Evolutionary conservation across 2,888 invertebrate species (phyloP).

Genomic region (Sarcophaga carnaria): DNA sequence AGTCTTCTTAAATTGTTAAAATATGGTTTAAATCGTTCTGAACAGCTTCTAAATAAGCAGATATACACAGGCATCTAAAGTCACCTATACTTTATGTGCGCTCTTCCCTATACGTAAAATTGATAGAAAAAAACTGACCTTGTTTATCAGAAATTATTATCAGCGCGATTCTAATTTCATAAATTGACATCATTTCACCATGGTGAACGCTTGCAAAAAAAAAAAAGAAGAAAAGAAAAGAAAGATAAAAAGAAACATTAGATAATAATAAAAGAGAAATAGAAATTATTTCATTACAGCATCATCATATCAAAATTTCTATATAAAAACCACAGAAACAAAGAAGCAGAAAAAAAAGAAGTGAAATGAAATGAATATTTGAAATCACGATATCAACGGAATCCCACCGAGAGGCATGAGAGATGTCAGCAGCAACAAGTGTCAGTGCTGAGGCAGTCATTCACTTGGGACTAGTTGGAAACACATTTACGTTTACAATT

Average conservation of each 20-base stretch:
- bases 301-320: slow-evolving; percentile 48
- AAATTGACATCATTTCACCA: slow-evolving; percentile 15
- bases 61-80: no score
- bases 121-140: no score
- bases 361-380: not conserved
- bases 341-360: no score
- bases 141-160: not conserved
- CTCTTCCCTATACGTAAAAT: no score
- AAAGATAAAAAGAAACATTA: not conserved
- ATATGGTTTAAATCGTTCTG: no score
- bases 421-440: slow-evolving; percentile 51
- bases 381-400: not conserved
- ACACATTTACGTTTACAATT: slow-evolving; percentile 42
- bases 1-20: no score
- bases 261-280: not conserved
- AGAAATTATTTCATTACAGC: slow-evolving; percentile 40
- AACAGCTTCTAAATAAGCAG: no score
- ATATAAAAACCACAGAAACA: slow-evolving; percentile 18
- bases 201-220: slow-evolving; percentile 18
- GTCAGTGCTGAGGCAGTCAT: slow-evolving; percentile 19
- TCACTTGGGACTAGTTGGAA: not conserved
- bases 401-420: not conserved
- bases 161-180: not conserved
- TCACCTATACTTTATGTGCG: no score
- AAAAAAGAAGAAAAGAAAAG: not conserved